A percentile compares a stretch with the other conserved stretches of the same genome.
These are phyloP conservation scores for Pomacea canaliculata DNA, from an alignment of 2,888 invertebrate species.

Conservation along the genomic window DNA sequence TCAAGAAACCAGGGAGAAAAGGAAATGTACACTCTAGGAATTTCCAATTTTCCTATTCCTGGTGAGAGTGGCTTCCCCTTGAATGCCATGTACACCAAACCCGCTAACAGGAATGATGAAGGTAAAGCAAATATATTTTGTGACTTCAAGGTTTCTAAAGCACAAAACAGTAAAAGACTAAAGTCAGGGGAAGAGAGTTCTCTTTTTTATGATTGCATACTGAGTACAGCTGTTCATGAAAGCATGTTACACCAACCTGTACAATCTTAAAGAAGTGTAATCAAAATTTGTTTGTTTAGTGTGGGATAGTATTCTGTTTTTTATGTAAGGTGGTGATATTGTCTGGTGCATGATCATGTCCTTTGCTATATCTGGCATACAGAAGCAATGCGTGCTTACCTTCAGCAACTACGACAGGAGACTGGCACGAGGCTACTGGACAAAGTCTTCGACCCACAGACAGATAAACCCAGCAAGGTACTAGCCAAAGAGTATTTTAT, in stretches of 20 bases:
- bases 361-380: constrained; percentile 27
- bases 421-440: constrained; percentile 92
- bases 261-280: too few relatives aligned
- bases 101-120: constrained; percentile 82
- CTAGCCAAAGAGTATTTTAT: not conserved
- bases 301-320: too few relatives aligned
- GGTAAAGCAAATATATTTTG: constrained; percentile 73
- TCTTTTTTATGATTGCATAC: too few relatives aligned
- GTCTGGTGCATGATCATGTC: too few relatives aligned
- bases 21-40: constrained; percentile 96
- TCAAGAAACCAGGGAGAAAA: constrained; percentile 86
- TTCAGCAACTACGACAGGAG: constrained; percentile 95
- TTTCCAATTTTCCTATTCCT: constrained; percentile 92
- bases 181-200: too few relatives aligned
- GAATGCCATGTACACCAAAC: constrained; percentile 94
- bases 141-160: not conserved
- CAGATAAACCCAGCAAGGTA: constrained; percentile 93
- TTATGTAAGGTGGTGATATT: too few relatives aligned
- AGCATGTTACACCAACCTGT: too few relatives aligned
- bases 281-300: too few relatives aligned
- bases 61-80: constrained; percentile 95
- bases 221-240: too few relatives aligned
- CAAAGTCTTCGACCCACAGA: constrained; percentile 88
- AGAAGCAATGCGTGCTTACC: constrained; percentile 92
- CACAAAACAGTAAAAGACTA: too few relatives aligned